Evolutionary conservation across 2,113 vertebrate species (phyloP).

Genomic region (Fregetta grallaria): DNA sequence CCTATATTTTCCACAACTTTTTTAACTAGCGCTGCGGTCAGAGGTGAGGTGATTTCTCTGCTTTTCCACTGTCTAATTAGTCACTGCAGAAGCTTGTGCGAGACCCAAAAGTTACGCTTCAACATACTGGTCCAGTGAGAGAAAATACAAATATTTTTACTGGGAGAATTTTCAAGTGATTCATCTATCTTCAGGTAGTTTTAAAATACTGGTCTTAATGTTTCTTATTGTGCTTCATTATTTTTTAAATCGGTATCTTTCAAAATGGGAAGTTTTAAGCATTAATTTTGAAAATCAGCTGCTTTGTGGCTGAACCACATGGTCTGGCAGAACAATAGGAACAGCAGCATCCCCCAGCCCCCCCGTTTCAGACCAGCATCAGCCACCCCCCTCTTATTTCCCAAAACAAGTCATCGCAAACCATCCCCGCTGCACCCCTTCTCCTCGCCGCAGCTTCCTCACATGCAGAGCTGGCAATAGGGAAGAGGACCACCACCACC

Average conservation of each 20-base stretch:
- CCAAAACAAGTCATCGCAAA: not conserved
- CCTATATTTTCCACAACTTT: not conserved
- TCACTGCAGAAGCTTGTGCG: not conserved
- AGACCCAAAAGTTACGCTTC: not conserved
- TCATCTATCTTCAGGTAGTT: not conserved
- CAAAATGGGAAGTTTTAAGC: not conserved
- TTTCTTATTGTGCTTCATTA: not conserved
- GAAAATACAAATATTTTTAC: constrained; percentile 1
- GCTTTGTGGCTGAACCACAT: not conserved
- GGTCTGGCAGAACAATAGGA: not conserved
- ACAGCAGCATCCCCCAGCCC: not conserved
- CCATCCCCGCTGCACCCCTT: not conserved
- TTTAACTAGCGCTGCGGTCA: not conserved
- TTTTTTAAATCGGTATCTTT: not conserved
- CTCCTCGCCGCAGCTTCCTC: not conserved
- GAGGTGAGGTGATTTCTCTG: not conserved
- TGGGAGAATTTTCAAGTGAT: not conserved
- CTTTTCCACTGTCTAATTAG: constrained; percentile 2
- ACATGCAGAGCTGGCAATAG: not conserved
- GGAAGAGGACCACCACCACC: not conserved
- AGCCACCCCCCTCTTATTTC: not conserved
- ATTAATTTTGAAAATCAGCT: not conserved
- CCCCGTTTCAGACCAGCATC: not conserved
- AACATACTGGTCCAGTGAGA: not conserved
- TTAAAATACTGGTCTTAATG: not conserved